Evolutionary conservation across 2,888 invertebrate genomes (phyloP).

Genomic region (Epinotia brunnichana): DNA sequence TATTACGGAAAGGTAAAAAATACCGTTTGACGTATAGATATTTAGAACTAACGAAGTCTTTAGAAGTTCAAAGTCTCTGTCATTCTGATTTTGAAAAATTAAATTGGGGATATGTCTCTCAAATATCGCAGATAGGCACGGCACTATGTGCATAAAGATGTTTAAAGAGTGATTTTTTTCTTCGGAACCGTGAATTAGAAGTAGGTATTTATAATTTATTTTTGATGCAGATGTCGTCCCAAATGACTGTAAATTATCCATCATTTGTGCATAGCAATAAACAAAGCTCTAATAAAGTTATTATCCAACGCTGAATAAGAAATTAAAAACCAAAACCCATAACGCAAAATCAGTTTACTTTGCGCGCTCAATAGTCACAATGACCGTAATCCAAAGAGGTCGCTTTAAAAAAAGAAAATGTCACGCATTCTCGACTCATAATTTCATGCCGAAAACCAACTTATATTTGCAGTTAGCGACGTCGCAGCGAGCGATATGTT

Average conservation of each 20-base stretch:
- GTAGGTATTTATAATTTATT: not conserved
- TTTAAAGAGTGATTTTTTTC: not conserved
- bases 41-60: too few species aligned
- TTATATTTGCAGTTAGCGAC: constrained; percentile 7
- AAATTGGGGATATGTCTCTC: not conserved
- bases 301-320: constrained; percentile 56
- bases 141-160: too few species aligned
- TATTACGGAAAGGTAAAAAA: not conserved
- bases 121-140: not conserved
- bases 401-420: constrained; percentile 52
- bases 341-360: constrained; percentile 36
- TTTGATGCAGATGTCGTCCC: not conserved
- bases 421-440: constrained; percentile 74
- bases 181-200: not conserved
- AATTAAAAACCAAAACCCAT: constrained; percentile 49
- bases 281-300: constrained; percentile 19
- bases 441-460: constrained; percentile 47
- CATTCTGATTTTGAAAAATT: not conserved
- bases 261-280: not conserved
- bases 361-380: constrained; percentile 37
- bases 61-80: too few species aligned
- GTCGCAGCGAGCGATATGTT: constrained; percentile 2
- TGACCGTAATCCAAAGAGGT: constrained; percentile 38
- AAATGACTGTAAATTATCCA: constrained; percentile 1
- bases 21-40: too few species aligned